Evolutionary conservation across 2,113 vertebrate genomes (phyloP).

Genomic region (Rattus rattus): DNA sequence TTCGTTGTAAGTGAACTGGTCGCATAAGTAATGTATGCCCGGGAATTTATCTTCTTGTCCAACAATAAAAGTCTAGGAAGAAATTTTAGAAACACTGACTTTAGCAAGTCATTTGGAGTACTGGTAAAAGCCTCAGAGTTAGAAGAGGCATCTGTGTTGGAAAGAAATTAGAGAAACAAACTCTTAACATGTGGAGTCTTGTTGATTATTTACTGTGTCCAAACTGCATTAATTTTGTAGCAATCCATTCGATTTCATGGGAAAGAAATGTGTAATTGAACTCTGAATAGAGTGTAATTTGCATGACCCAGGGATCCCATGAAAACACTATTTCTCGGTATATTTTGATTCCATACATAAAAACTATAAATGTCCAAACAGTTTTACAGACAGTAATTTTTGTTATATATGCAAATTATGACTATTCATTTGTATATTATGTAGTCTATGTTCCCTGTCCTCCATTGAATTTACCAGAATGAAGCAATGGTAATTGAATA

Average conservation of each 20-base stretch:
- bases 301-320: neutral
- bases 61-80: neutral
- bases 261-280: neutral
- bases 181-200: neutral
- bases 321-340: neutral
- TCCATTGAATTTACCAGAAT: neutral
- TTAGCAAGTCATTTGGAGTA: neutral
- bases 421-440: neutral
- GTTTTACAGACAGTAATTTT: neutral
- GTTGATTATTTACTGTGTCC: neutral
- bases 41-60: neutral
- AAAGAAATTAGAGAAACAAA: neutral
- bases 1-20: neutral
- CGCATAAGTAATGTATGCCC: neutral
- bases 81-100: neutral
- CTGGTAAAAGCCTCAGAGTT: neutral
- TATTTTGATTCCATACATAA: neutral
- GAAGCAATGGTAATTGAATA: neutral
- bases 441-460: neutral
- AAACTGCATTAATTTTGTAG: neutral
- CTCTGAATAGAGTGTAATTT: neutral
- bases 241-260: neutral
- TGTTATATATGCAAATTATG: neutral
- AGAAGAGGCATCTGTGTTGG: neutral
- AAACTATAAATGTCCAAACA: neutral